phyloP scores from a whole-genome alignment of 2,888 invertebrate genomes.

The Stratiomys singularior region DNA sequence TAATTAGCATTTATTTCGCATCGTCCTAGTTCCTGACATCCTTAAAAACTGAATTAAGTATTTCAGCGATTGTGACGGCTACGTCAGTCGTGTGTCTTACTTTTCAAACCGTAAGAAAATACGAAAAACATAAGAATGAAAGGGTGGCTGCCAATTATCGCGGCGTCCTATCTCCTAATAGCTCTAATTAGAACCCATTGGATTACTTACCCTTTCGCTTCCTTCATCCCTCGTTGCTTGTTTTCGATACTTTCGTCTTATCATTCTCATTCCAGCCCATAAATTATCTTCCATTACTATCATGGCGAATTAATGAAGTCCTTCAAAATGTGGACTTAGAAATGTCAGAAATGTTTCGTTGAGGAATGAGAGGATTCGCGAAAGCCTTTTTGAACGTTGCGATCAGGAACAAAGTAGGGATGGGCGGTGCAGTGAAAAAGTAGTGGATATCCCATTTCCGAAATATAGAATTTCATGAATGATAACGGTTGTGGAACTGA shows the following conservation, averaged over 20 bases:
- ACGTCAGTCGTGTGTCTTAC: not conserved
- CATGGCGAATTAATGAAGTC: constrained; percentile 33
- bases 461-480: too few relatives aligned
- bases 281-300: constrained; percentile 12
- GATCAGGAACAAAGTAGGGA: not conserved
- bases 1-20: constrained; percentile 33
- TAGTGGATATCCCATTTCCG: too few relatives aligned
- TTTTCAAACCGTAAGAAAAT: not conserved
- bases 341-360: not conserved
- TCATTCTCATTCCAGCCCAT: not conserved
- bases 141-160: not conserved
- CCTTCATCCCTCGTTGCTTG: not conserved
- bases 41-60: not conserved
- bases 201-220: not conserved
- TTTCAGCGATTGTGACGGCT: not conserved
- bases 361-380: not conserved
- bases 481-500: too few relatives aligned
- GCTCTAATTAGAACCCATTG: constrained; percentile 31
- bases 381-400: not conserved
- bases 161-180: constrained; percentile 8
- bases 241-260: not conserved
- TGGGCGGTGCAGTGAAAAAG: too few relatives aligned
- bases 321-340: constrained; percentile 15
- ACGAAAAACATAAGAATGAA: constrained; percentile 4
- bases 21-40: constrained; percentile 3